Evolutionary conservation across 2,888 invertebrate genomes (phyloP), one percentile per base, ranked within the genome.

Genomic region (Cybosia mesomella): DNA sequence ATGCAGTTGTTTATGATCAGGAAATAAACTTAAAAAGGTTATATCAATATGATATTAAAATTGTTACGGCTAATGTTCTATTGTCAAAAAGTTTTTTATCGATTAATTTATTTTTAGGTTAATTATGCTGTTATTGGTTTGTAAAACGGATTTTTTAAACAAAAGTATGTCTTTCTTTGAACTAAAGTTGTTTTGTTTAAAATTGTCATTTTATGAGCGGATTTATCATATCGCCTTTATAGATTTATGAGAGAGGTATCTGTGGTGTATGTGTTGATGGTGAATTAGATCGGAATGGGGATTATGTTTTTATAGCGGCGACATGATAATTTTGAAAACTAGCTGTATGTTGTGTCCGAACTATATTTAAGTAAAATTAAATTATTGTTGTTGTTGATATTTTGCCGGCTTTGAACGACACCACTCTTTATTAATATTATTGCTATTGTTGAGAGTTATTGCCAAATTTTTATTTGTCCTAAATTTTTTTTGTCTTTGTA

Each of bases 391-490:
- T 92, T 92, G 89, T 91, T 92, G 89, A 89, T 90, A 89, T 89
- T 88, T 90, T 89, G 89, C 89, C 83, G 89, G 91, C 91, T 92
- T 86, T 85, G 85, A 88, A 88, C 83, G 82, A 89, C 88, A 88
- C 87, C 85, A 88, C 82, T 87, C 81, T 85, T 87, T 90, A 87
- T 89, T 87, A 90, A 90, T 91, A 90, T 92, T 90, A 89, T 89
- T 87, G 91, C 92, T 91, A 91, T 92, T 92, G 93, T 94, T 93
- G 87, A 92, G 85, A 90, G 87, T 93, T 92, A 91, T 92, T 92
- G 92, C 92, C 92, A 92, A 93, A 92, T 90, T 92, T 92, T 93
- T 92, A 92, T 92, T 93, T 93, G 90, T 91, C 89, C 88, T 91
- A 90, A 91, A 88, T 89, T 84, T 84, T n/a, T 90, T 91, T 91